Percentiles rank a stretch among this genome's conserved stretches.
These are phyloP conservation scores for Molothrus ater DNA, from an alignment of 2,797 vertebrate species.

Conservation along the genomic window DNA sequence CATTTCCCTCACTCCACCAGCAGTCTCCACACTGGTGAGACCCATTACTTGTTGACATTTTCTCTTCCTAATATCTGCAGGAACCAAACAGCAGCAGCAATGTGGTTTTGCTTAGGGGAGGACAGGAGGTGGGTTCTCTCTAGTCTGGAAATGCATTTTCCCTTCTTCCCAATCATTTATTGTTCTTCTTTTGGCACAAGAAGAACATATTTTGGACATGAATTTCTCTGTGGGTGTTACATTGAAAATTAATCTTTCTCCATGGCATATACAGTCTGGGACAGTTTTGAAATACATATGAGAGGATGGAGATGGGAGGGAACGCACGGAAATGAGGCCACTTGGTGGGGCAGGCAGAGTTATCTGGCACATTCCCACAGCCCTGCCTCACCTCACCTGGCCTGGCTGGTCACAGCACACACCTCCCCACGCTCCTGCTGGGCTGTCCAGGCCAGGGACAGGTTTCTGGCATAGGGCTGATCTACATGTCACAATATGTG, in stretches of 20 bases:
- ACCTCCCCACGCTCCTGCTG: fast-evolving
- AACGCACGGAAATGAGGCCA: not conserved
- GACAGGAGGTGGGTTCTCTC: slow-evolving; percentile 39
- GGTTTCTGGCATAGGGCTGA: fast-evolving
- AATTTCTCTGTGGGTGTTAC: slow-evolving; percentile 66
- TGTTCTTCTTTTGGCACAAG: slow-evolving; percentile 64
- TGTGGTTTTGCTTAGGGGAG: slow-evolving; percentile 30
- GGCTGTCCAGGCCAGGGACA: fast-evolving
- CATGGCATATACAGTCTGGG: slow-evolving; percentile 4
- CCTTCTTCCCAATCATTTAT: slow-evolving; percentile 42
- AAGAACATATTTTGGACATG: slow-evolving; percentile 57
- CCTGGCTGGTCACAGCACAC: not conserved
- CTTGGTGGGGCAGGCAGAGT: not conserved
- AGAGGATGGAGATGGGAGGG: not conserved
- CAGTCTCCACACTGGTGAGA: not conserved
- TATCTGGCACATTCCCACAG: not conserved
- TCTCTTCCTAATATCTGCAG: not conserved
- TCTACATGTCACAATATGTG: fast-evolving
- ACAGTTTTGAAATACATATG: not conserved
- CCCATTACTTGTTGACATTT: not conserved
- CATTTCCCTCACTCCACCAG: fast-evolving
- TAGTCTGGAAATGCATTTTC: slow-evolving; percentile 50
- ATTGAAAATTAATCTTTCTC: slow-evolving; percentile 61
- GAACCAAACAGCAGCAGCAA: not conserved
- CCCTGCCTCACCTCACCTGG: not conserved